A percentile compares a stretch with the other conserved stretches of the same genome.
These are phyloP conservation scores for Leucoraja ocellata DNA, from an alignment of 2,797 vertebrate genomes.

Conservation along the genomic window DNA sequence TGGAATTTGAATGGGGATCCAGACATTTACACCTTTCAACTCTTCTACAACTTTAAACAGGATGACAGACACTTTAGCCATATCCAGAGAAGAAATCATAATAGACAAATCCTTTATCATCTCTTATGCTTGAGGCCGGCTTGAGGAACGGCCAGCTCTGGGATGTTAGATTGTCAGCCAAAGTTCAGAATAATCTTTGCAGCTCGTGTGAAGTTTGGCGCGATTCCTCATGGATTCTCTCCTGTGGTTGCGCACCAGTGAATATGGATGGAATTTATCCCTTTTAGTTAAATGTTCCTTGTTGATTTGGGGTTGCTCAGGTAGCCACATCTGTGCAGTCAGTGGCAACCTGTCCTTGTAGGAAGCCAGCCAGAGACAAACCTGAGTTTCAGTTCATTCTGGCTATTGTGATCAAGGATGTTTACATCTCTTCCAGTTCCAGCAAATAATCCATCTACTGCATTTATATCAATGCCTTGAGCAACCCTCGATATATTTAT, in stretches of 20 bases:
- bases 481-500: background rate
- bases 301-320: background rate
- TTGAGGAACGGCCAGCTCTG: background rate
- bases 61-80: no score
- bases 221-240: background rate
- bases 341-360: background rate
- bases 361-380: background rate
- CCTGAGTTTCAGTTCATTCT: background rate
- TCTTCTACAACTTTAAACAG: no score
- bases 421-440: background rate
- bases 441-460: background rate
- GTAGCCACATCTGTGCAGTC: background rate
- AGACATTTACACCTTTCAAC: no score
- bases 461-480: background rate
- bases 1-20: background rate
- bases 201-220: background rate
- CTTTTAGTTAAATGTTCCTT: background rate
- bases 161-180: background rate
- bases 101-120: background rate
- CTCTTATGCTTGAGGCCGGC: background rate
- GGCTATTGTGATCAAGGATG: background rate
- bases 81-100: background rate
- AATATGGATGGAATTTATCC: background rate
- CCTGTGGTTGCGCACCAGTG: background rate
- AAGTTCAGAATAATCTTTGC: background rate